These are phyloP conservation scores for Luperina testacea DNA, from an alignment of 2,888 invertebrate genomes.

Conservation along the genomic window DNA sequence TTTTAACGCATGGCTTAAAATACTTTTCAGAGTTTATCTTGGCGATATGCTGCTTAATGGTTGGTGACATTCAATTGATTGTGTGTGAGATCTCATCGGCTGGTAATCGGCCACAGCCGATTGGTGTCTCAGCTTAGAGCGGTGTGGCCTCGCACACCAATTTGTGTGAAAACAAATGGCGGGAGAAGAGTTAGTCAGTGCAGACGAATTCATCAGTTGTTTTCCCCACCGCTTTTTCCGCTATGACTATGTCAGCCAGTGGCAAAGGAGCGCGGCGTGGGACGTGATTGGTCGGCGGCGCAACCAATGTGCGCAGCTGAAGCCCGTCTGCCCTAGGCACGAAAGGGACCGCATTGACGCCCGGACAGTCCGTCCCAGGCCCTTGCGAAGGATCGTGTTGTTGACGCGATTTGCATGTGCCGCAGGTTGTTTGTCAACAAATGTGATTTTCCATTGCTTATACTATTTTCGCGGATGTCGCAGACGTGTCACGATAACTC, in stretches of 20 bases:
- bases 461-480: constrained; percentile 74
- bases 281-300: constrained; percentile 76
- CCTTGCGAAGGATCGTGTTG: constrained; percentile 83
- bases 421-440: constrained; percentile 78
- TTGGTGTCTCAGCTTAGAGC: constrained; percentile 78
- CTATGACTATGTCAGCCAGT: constrained; percentile 76
- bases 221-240: constrained; percentile 86
- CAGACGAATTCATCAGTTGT: constrained; percentile 79
- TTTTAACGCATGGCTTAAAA: constrained; percentile 3
- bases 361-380: constrained; percentile 83
- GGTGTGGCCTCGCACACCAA: constrained; percentile 81
- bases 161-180: constrained; percentile 80
- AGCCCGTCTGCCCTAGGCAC: constrained; percentile 80
- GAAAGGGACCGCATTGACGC: constrained; percentile 81
- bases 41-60: constrained; percentile 11
- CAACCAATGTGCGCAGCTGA: constrained; percentile 80
- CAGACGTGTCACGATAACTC: constrained; percentile 71
- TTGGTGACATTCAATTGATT: constrained; percentile 54
- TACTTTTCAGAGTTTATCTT: constrained; percentile 12
- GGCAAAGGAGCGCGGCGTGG: constrained; percentile 72
- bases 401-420: constrained; percentile 75
- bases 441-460: constrained; percentile 77
- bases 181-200: constrained; percentile 74
- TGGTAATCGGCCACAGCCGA: constrained; percentile 73
- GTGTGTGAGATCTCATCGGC: constrained; percentile 57